These are phyloP conservation scores for Phaethornis superciliosus DNA, from an alignment of 2,113 vertebrate genomes.

Conservation along the genomic window DNA sequence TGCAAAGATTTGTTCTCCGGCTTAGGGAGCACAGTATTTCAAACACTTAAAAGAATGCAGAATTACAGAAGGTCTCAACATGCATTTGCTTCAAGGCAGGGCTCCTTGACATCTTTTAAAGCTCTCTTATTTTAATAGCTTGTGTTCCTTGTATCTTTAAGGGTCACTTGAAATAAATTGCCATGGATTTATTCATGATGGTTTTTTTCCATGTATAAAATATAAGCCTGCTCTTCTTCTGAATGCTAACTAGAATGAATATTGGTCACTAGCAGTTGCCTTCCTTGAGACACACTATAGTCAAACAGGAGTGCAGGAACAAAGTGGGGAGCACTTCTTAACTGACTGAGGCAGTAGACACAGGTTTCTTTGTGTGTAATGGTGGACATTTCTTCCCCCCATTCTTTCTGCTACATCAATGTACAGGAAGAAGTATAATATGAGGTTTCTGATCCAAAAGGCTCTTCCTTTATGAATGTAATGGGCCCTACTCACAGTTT, in stretches of 20 bases:
- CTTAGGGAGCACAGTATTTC: not conserved
- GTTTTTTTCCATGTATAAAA: conserved; percentile 19
- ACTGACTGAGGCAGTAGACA: not conserved
- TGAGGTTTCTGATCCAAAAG: not conserved
- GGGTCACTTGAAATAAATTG: not conserved
- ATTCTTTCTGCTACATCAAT: not conserved
- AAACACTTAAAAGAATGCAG: conserved; percentile 50
- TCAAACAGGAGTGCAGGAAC: not conserved
- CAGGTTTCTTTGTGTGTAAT: not conserved
- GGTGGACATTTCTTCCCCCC: not conserved
- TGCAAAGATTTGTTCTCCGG: conserved; percentile 46
- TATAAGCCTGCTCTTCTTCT: not conserved
- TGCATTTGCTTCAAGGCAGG: conserved; percentile 14
- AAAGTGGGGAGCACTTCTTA: not conserved
- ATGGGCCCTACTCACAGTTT: not conserved
- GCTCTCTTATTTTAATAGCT: not conserved
- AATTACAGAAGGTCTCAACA: conserved; percentile 19
- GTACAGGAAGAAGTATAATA: not conserved
- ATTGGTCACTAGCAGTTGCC: not conserved
- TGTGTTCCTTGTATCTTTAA: not conserved
- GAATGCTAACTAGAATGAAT: not conserved
- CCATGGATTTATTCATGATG: not conserved
- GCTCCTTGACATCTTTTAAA: not conserved
- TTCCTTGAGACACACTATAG: not conserved
- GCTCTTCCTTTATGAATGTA: not conserved